Conservation (phyloP, 1,140 invertebrate species). For the Apolygus lucorum region DNA sequence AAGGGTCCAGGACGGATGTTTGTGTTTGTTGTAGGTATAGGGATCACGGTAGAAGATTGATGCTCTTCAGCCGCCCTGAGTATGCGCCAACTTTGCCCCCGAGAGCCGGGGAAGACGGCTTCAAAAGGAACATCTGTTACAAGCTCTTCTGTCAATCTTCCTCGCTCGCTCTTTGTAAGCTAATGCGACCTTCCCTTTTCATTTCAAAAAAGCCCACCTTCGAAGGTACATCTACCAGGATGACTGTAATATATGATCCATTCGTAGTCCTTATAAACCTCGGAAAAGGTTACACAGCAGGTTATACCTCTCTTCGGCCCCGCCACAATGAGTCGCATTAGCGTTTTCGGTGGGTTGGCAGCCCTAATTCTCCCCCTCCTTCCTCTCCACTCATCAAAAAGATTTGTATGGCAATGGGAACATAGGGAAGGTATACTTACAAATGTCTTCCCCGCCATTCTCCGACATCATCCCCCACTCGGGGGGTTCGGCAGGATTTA, state of each 20-base stretch:
- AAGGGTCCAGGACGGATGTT: not conserved
- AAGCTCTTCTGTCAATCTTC: conserved; percentile 16
- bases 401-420: not conserved
- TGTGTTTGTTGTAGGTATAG: conserved; percentile 11
- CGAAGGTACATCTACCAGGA: not conserved
- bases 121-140: conserved; percentile 16
- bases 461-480: not conserved
- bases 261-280: not conserved
- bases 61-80: conserved; percentile 1
- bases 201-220: not conserved
- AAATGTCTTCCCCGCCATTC: not conserved
- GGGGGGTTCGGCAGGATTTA: not conserved
- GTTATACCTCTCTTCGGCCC: not conserved
- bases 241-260: conserved; percentile 11
- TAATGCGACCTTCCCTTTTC: not conserved
- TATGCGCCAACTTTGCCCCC: conserved; percentile 3
- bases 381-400: too few species aligned
- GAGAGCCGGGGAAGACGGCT: not conserved
- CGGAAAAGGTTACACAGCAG: not conserved
- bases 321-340: conserved; percentile 3
- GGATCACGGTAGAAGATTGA: conserved; percentile 6
- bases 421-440: not conserved
- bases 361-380: not conserved
- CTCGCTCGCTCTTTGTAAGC: conserved; percentile 2
- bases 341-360: not conserved